Conservation (phyloP, 2,888 invertebrate genomes). For the Electrophaes corylata region DNA sequence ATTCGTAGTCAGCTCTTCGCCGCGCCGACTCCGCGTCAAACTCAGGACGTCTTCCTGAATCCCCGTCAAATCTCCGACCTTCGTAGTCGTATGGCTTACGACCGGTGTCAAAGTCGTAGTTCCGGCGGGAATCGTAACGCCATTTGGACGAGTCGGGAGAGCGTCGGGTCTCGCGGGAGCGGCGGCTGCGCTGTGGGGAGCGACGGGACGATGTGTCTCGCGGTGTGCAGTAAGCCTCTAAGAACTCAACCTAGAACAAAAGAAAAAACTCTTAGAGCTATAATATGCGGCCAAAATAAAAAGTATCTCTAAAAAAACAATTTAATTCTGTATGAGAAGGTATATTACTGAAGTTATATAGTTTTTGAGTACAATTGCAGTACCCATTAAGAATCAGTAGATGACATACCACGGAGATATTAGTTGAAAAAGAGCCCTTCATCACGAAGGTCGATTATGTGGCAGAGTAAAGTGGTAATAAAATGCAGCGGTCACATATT, state of each 20-base stretch:
- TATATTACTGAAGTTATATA: too few species aligned
- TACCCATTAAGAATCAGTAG: slow-evolving; percentile 27
- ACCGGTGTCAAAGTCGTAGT: slow-evolving; percentile 73
- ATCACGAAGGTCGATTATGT: slow-evolving; percentile 83
- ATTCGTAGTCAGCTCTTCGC: slow-evolving; percentile 78
- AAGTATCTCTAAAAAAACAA: neutral
- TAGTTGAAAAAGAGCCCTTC: slow-evolving; percentile 75
- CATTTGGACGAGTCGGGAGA: slow-evolving; percentile 77
- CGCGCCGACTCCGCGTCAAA: slow-evolving; percentile 76
- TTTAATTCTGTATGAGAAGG: neutral
- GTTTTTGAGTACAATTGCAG: slow-evolving; percentile 28
- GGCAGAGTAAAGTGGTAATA: slow-evolving; percentile 83
- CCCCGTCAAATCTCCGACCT: slow-evolving; percentile 66
- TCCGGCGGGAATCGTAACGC: slow-evolving; percentile 75
- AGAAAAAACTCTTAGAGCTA: slow-evolving; percentile 24
- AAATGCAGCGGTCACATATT: slow-evolving; percentile 85
- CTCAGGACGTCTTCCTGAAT: slow-evolving; percentile 69
- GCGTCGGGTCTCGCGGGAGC: slow-evolving; percentile 72
- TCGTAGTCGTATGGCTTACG: slow-evolving; percentile 78
- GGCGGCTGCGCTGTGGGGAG: slow-evolving; percentile 75
- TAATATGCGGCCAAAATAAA: neutral
- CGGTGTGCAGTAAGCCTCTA: slow-evolving; percentile 90
- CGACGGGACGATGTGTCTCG: slow-evolving; percentile 85
- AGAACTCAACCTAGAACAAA: slow-evolving; percentile 87
- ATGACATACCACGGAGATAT: slow-evolving; percentile 65